Evolutionary conservation across 2,113 vertebrate genomes (phyloP).

Genomic region (Scytalopus superciliaris): DNA sequence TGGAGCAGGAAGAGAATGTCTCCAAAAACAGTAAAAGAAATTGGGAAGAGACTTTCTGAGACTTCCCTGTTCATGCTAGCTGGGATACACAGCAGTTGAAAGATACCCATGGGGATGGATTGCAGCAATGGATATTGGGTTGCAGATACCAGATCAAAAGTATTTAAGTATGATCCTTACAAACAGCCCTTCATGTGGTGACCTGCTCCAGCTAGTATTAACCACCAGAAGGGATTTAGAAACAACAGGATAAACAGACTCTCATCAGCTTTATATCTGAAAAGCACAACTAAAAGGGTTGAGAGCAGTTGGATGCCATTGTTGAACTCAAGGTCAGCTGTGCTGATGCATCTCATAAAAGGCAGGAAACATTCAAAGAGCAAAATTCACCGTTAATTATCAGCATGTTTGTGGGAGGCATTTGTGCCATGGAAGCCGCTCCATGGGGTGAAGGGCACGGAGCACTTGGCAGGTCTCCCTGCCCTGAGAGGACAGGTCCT

Average conservation of each 20-base stretch:
- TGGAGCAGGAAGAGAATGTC: not conserved
- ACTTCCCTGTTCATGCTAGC: not conserved
- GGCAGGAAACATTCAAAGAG: not conserved
- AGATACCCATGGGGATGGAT: not conserved
- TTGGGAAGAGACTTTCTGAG: not conserved
- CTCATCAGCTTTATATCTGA: constrained; percentile 7
- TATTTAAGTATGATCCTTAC: not conserved
- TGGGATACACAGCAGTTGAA: not conserved
- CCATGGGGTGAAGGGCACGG: not conserved
- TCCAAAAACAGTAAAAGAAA: not conserved
- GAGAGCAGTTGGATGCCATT: not conserved
- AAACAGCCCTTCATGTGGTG: not conserved
- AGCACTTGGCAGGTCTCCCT: not conserved
- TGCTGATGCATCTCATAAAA: not conserved
- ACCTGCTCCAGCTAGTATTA: not conserved
- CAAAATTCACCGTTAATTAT: not conserved
- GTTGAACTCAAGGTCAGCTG: constrained; percentile 19
- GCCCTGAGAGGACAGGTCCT: not conserved
- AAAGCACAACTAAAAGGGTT: not conserved
- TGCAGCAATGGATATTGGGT: not conserved
- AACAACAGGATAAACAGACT: not conserved
- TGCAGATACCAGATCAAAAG: not conserved
- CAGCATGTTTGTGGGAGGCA: not conserved
- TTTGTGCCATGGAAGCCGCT: not conserved
- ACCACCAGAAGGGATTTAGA: not conserved